Conservation (phyloP, 2,113 vertebrate species). For the Python bivittatus region DNA sequence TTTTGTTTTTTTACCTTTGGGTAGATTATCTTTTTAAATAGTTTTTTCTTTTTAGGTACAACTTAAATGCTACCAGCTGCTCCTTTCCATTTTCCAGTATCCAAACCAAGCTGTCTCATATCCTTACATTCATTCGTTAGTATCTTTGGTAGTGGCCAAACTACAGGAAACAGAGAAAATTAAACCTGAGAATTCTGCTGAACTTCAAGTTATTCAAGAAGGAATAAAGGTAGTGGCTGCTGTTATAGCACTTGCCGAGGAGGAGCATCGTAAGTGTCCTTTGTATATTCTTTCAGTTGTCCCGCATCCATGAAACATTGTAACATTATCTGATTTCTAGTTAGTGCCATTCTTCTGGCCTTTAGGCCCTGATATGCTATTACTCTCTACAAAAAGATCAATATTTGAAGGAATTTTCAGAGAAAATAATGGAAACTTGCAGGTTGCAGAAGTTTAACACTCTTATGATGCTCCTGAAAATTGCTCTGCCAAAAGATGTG, state of each 20-base stretch:
- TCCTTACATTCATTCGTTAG: slow-evolving; percentile 85
- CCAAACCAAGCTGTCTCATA: slow-evolving; percentile 74
- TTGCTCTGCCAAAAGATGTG: neutral
- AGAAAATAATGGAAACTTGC: neutral
- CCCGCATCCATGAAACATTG: neutral
- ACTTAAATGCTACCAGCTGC: slow-evolving; percentile 83
- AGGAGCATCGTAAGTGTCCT: slow-evolving; percentile 77
- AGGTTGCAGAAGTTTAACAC: neutral
- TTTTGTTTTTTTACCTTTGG: slow-evolving; percentile 39
- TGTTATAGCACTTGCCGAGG: slow-evolving; percentile 80
- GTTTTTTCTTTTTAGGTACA: slow-evolving; percentile 75
- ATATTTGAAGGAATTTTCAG: neutral
- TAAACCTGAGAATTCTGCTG: slow-evolving; percentile 80
- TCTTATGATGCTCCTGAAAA: neutral
- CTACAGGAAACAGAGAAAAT: slow-evolving; percentile 82
- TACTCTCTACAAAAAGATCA: neutral
- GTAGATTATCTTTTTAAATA: neutral
- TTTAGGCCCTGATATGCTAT: neutral
- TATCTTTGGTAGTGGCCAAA: slow-evolving; percentile 77
- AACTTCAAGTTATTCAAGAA: slow-evolving; percentile 86
- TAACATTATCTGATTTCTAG: neutral
- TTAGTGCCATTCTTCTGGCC: neutral
- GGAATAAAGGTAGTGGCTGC: slow-evolving; percentile 81
- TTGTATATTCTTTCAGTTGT: neutral
- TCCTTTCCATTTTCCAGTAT: slow-evolving; percentile 87